Conservation (phyloP, 2,113 vertebrate genomes). For the Scartelaos histophorus region DNA sequence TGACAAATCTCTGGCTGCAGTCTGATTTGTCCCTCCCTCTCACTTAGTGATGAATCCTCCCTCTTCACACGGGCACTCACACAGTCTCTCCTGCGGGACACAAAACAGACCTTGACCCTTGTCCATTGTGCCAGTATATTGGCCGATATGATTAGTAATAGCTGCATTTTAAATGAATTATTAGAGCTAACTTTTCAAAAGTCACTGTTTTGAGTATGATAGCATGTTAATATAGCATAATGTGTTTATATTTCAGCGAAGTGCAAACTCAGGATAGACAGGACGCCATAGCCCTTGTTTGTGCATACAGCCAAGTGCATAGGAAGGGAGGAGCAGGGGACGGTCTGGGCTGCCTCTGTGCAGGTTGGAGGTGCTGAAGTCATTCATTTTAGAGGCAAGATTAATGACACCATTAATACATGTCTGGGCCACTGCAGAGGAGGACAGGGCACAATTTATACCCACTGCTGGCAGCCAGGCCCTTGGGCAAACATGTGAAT, state of each 20-base stretch:
- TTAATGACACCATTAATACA: conserved; percentile 71
- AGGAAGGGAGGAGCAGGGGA: conserved; percentile 20
- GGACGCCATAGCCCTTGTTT: conserved; percentile 33
- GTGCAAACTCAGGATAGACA: conserved; percentile 48
- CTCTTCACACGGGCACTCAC: conserved; percentile 12
- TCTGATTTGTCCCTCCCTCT: conserved; percentile 57
- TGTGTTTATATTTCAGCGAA: background rate
- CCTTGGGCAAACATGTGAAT: conserved; percentile 22
- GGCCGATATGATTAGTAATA: background rate
- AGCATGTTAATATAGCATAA: too few species aligned
- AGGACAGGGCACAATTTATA: conserved; percentile 53
- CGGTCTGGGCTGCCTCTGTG: conserved; percentile 33
- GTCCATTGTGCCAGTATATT: background rate
- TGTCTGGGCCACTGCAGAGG: conserved; percentile 59
- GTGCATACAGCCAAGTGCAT: conserved; percentile 45
- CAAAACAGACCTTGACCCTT: background rate
- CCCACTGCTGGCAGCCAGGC: conserved; percentile 29
- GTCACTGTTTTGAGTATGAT: background rate
- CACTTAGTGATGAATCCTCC: conserved; percentile 53
- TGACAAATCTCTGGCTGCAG: conserved; percentile 50
- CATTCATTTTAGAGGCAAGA: conserved; percentile 71
- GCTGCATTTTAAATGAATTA: background rate
- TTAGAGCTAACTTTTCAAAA: too few species aligned
- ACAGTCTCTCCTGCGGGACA: background rate
- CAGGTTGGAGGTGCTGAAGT: conserved; percentile 62